phyloP scores from a whole-genome alignment of 2,113 vertebrate species.

The Girardinichthys multiradiatus region DNA sequence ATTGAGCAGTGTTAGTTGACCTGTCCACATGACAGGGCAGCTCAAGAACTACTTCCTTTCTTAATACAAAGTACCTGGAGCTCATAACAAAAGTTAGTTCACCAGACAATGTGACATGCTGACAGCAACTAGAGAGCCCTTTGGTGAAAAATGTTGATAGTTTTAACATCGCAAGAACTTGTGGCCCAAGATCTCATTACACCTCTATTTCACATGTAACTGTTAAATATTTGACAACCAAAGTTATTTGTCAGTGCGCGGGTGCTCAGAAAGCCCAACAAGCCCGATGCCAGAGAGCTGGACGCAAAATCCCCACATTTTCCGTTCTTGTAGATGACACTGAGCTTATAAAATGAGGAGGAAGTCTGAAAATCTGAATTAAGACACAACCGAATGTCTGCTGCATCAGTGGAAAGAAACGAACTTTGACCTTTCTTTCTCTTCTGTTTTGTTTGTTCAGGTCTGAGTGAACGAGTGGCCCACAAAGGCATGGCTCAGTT shows the following conservation, averaged over 20 bases:
- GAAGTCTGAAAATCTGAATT: background rate
- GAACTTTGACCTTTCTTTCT: background rate
- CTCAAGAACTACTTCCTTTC: too few species aligned
- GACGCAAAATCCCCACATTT: background rate
- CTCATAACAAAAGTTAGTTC: too few species aligned
- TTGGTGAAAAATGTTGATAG: too few species aligned
- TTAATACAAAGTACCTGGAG: too few species aligned
- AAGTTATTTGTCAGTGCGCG: background rate
- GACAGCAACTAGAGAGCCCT: too few species aligned
- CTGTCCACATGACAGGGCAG: too few species aligned
- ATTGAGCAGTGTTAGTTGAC: too few species aligned
- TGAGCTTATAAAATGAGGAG: background rate
- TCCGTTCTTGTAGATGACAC: background rate
- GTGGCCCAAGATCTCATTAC: too few species aligned
- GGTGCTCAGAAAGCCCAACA: background rate
- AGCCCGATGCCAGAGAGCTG: background rate
- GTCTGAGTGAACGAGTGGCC: constrained; percentile 86
- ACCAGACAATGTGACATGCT: too few species aligned
- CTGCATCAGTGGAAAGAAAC: background rate
- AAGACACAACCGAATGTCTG: background rate
- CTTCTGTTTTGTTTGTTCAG: constrained; percentile 64
- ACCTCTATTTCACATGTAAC: too few species aligned
- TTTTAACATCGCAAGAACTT: too few species aligned
- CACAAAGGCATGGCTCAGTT: constrained; percentile 88
- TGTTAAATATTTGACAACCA: background rate